Base-by-base conservation (phyloP, 2,113 vertebrate species). In the Neolamprologus falcicula region DNA sequence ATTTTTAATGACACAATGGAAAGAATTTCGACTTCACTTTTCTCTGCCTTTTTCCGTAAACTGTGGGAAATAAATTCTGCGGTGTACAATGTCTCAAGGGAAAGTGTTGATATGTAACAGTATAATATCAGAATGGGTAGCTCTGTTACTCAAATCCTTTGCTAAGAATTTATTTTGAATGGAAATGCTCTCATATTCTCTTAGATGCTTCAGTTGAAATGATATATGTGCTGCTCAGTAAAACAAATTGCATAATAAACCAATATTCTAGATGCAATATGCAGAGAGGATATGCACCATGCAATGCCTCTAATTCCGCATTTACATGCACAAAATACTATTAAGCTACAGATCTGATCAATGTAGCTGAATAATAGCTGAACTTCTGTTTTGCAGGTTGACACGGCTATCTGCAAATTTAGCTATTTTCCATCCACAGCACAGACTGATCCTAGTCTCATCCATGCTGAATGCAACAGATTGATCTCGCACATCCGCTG, bases 401-500 rank as follows among this genome's bases (percentile, higher is more conserved):
- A 88, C 82, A 83, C 37, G 19, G 86, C 54, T 90, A 82, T 92
- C 59, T 19, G 73, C 71, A 88, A 85, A 91, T 90, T 82, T 47
- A 82, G 84, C 86, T 50, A 14, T 57, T 93, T 92, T 93, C 91
- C 89, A 87, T 92, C 76, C 71, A 52, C 42, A 73, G 79, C 80
- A 89, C 89, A 92, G 92, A 87, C 91, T 63, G 12, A 50, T 78
- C 45, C 55, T 78, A 91, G 90, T 66, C 9, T 83, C 40, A 52
- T 66, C 57, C 61, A 84, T 82, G 80, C 88, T 47, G 53, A 89
- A 83, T 86, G 80, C 45, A 78, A 52, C 54, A 11, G 83, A 89
- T 96, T 84, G 95, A 96, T 96, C 94, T 68, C 81, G 89, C 84
- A 66, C 71, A 79, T 93, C 86, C 81, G 28, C 83, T 91, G 90